Base-by-base conservation (phyloP, 2,797 vertebrate species). In the Chloroceryle inda region DNA sequence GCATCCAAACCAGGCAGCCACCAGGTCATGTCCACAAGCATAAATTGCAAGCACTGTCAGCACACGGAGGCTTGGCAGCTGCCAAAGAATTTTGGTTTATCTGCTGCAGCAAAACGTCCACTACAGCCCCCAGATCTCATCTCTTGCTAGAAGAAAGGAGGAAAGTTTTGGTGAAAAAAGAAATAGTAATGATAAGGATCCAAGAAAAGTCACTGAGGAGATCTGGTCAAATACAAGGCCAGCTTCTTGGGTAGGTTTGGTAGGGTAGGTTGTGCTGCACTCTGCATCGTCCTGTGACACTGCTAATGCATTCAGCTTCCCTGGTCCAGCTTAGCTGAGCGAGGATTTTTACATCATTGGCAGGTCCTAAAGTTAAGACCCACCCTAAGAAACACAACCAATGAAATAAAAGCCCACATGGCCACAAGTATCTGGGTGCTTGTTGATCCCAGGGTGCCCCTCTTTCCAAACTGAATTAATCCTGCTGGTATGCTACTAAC, bases 81-180 rank as follows among this genome's bases (percentile, higher is more conserved):
- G 82, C 75, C n/a, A 83, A 82, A 89, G 80, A 47, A 91, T 77
- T 83, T 44, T 2, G 4, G 47, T 89, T 89, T 94, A 73, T 94
- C 72, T 42, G 10, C 76, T 95, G 50, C 29, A 93, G 75, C 37
- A 88, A 82, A 80, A 88, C 50, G 67, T 80, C 82, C 61, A 88
- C 67, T 78, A 8, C 52, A 94, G 63, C 91, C 96, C 85, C 81
- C 8, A 45, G 50, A 94, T 78, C 75, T 49, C 58, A 88, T 74
- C 89, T 88, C 91, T 81, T 1, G 1, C 83, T 96, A 95, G 89
- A 64, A 91, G 85, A 91, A 87, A 86, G 89, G 52, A 68, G 85
- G 78, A 94, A 94, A 64, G 87, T 86, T 97, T 92, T 97, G 96
- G 96, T 9, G n/a, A 50, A 97, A 95, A 89, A 93, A 33, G 11